Base-by-base conservation (phyloP, 2,113 vertebrate species). In the Tetrax tetrax region DNA sequence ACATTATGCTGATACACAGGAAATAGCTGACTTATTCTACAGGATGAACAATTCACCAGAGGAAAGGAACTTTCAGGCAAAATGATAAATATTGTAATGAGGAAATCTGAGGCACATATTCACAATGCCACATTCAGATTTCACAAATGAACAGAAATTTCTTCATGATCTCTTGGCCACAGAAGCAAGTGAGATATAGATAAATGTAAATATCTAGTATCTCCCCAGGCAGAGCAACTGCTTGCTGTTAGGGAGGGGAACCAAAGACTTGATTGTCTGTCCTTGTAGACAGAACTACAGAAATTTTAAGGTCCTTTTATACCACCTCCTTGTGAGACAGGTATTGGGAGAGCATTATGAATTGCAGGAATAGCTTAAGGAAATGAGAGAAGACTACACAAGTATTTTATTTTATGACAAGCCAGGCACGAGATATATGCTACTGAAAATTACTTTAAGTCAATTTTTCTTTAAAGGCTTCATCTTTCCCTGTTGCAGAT, bases 21-120 rank as follows among this genome's bases (percentile, higher is more conserved):
- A 97, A 97, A 96, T 94, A 82, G 80, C 95, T 94, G 91, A 92
- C 89, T 95, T 92, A 92, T 89, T 95, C 83, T 93, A 82, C 89
- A 96, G 95, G 95, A 97, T 89, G 91, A 94, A 96, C 94, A 96
- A 95, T 87, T 60, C 93, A 93, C 93, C 80, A 94, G 95, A 95
- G 94, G 89, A 96, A 96, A 97, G 93, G 27, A 95, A 96, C 94
- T 91, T 94, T 89, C 93, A 96, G 83, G 83, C 82, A 96, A 96
- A 96, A 97, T 94, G 91, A 96, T 95, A 96, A 95, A 94, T 91
- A 95, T 45, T 95, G 83, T 91, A 94, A 96, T 82, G 91, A 95
- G 94, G 89, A 95, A 96, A 94, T 96, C 89, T 22, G 17, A 96
- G 87, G 93, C 83, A 92, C 86, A 83, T 87, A 93, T 50, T 92